Percentiles rank a stretch among this genome's conserved stretches.
These are phyloP conservation scores for Temnothorax curvispinosus DNA, from an alignment of 1,140 invertebrate genomes.

Conservation along the genomic window DNA sequence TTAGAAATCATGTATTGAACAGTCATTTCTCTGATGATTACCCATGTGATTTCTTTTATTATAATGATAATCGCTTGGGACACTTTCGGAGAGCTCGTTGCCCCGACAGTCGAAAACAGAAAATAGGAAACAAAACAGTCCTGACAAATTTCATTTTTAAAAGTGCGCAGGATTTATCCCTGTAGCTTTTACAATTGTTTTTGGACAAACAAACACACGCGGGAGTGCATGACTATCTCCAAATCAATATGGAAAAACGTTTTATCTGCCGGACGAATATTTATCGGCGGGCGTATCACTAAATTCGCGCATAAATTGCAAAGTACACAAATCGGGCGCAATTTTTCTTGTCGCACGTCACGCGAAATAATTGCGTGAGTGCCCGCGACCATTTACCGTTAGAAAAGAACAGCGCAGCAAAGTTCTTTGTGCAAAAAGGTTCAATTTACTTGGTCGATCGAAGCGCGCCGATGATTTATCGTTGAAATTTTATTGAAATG, in stretches of 20 bases:
- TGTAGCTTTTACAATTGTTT: constrained; percentile 43
- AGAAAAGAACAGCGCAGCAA: constrained; percentile 33
- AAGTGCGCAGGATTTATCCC: constrained; percentile 41
- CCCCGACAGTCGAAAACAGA: constrained; percentile 9
- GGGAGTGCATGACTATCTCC: constrained; percentile 19
- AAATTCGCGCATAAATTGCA: constrained; percentile 60
- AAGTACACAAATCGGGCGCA: constrained; percentile 53
- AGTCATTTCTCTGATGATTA: background rate
- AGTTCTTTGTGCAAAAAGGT: constrained; percentile 54
- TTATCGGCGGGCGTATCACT: constrained; percentile 43
- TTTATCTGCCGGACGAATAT: constrained; percentile 29
- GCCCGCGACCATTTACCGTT: constrained; percentile 39
- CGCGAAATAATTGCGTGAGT: constrained; percentile 49
- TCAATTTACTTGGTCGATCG: constrained; percentile 53
- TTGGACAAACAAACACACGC: constrained; percentile 30
- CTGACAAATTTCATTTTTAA: constrained; percentile 52
- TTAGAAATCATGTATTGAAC: background rate
- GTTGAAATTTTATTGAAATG: constrained; percentile 58
- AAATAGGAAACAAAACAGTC: background rate
- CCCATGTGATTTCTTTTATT: constrained; percentile 11
- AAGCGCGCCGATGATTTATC: constrained; percentile 47
- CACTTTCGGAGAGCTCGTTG: background rate
- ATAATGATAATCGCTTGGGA: constrained; percentile 11
- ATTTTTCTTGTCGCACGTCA: constrained; percentile 58
- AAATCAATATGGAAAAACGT: constrained; percentile 51